These are phyloP conservation scores for Emmelina monodactyla DNA, from an alignment of 2,888 invertebrate species.

Conservation along the genomic window DNA sequence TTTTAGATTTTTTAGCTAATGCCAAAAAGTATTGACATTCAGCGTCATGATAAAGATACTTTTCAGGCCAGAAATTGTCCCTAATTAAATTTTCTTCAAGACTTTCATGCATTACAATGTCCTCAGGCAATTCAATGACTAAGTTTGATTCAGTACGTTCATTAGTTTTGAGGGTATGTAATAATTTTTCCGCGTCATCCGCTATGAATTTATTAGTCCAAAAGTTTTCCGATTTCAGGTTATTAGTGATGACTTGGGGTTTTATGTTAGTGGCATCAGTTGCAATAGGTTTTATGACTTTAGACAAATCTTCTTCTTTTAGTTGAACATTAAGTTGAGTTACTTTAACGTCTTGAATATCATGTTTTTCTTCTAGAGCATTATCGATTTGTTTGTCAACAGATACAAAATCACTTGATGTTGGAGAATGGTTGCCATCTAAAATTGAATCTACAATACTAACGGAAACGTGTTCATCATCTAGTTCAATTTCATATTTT, in stretches of 20 bases:
- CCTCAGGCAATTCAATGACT: background rate
- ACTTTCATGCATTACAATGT: conserved; percentile 19
- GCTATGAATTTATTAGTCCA: conserved; percentile 67
- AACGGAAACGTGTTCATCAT: conserved; percentile 33
- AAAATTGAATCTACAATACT: conserved; percentile 35
- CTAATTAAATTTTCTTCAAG: conserved; percentile 35
- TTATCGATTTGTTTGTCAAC: conserved; percentile 12
- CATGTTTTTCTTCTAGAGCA: background rate
- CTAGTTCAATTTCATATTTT: conserved; percentile 19
- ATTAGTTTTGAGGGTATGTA: conserved; percentile 26
- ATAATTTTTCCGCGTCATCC: conserved; percentile 65
- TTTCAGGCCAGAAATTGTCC: conserved; percentile 70
- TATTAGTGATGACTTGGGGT: conserved; percentile 29
- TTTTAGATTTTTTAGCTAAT: conserved; percentile 53
- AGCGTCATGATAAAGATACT: conserved; percentile 70
- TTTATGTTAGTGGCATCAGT: conserved; percentile 29
- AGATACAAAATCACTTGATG: conserved; percentile 20
- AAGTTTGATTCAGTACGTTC: too few relatives aligned
- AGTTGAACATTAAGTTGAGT: background rate
- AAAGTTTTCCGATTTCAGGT: conserved; percentile 61
- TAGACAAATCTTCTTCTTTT: conserved; percentile 3
- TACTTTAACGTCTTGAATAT: background rate
- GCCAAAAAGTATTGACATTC: conserved; percentile 69
- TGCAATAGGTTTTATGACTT: background rate
- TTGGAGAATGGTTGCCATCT: too few relatives aligned